Evolutionary conservation across 1,140 invertebrate species (phyloP), one percentile per base, ranked within the genome.

Genomic region (Formica exsecta): DNA sequence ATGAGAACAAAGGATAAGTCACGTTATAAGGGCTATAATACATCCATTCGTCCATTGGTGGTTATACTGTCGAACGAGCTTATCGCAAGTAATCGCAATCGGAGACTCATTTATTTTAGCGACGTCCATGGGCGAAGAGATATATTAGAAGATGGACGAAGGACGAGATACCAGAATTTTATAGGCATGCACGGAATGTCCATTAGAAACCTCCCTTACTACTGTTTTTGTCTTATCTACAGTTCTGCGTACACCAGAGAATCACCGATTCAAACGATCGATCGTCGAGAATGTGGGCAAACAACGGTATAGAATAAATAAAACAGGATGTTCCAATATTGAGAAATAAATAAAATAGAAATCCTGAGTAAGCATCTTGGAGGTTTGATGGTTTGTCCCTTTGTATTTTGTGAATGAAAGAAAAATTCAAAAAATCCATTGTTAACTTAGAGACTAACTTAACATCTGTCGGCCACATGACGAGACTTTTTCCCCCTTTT

Each of bases 401-500:
- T 29, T 13, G 32, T 36, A 36, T 16, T 16, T 84, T 29, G 16
- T 51, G 48, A 77, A 84, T 71, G 64, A 80, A 81, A 54, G 76
- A 87, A 68, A 88, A 87, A 85, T 80, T 59, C 29, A 38, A 77
- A 87, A 91, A 90, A 90, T 83, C 81, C 84, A 91, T 87, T 88
- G 80, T 89, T 85, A 75, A 91, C 75, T 86, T 75, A 86, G 86
- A 90, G 16, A 44, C 8, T 3, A 75, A 9, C 92, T 1, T 13
- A 59, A 19, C 93, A 93, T 93, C 92, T 93, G 93, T 75, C 84
- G 70, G 57, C 87, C 92, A 93, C 88, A 88, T 93, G 93, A 93
- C 75, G 64, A 36, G 66, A 48, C 13, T 8, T 62, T 71, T 32
- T 64, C 32, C 64, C 38, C 38, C 57, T 11, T 32, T 32, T 32